Evolutionary conservation across 2,113 vertebrate species (phyloP), one percentile per base, ranked within the genome.

Genomic region (Carettochelys insculpta): DNA sequence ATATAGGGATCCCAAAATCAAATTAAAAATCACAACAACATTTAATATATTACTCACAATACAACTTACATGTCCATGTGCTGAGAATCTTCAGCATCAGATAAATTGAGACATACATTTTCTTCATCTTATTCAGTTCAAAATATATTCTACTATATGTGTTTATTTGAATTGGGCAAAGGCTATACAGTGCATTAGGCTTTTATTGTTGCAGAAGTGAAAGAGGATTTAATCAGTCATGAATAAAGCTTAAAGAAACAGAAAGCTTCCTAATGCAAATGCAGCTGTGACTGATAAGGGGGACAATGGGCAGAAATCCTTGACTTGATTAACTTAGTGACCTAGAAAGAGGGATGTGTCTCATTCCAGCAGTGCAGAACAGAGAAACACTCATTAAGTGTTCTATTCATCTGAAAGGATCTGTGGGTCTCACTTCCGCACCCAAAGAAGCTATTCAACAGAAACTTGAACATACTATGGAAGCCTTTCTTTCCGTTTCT

Each of bases 271-370:
- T 92, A 95, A 96, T 94, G 90, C 86, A 97, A 97, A 96, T 91
- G 86, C 92, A 96, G 92, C 95, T 97, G 83, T 95, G 91, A 96
- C 90, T 89, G 91, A 92, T 94, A 98, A 97, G 95, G 95, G 96
- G 93, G 90, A 95, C 93, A 97, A 96, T 92, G 82, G 80, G 96
- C 94, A 96, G 68, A 96, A 96, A 97, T 92, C 89, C 93, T 96
- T 95, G 95, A 96, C 87, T 97, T 96, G 91, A 97, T 98, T 97
- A 97, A 96, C 92, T 97, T 96, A 97, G 90, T 96, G 94, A 96
- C 94, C 94, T 96, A 95, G 92, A 97, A 97, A 96, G 94, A 96
- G 89, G 61, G 97, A 95, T 95, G 87, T 91, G 82, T 93, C 92
- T 95, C 92, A 95, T 96, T 97, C 88, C 86, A 96, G 94, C 92